These are phyloP conservation scores for Raja brachyura DNA, from an alignment of 2,113 vertebrate genomes.

Conservation along the genomic window DNA sequence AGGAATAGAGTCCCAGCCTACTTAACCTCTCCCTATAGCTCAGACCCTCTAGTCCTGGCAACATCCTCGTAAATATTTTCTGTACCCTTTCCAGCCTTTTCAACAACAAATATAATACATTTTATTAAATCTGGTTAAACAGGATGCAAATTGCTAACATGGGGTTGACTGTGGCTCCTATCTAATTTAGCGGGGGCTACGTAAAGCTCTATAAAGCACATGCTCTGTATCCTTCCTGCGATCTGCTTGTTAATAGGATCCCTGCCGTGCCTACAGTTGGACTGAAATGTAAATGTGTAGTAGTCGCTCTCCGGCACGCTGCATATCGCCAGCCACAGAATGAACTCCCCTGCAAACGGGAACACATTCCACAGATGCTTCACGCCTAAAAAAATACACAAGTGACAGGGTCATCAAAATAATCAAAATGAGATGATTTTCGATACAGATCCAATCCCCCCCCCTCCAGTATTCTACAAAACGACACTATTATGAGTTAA, in stretches of 20 bases:
- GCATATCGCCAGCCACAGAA: background rate
- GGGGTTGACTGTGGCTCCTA: background rate
- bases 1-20: no score
- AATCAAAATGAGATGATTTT: background rate
- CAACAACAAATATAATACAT: background rate
- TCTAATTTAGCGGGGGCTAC: background rate
- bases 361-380: background rate
- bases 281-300: background rate
- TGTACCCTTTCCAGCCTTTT: background rate
- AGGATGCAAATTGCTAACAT: background rate
- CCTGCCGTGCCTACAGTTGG: slow-evolving; percentile 1
- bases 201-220: background rate
- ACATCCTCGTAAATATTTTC: no score
- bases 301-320: background rate
- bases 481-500: background rate
- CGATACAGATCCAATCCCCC: background rate
- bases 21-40: no score
- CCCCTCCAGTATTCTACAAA: background rate
- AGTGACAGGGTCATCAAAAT: background rate
- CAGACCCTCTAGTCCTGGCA: no score
- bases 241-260: background rate
- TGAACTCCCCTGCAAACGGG: background rate
- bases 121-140: background rate
- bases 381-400: background rate
- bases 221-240: background rate